A percentile compares a stretch with the other conserved stretches of the same genome.
phyloP scores from a whole-genome alignment of 2,797 vertebrate species.

The Borostomias antarcticus region DNA sequence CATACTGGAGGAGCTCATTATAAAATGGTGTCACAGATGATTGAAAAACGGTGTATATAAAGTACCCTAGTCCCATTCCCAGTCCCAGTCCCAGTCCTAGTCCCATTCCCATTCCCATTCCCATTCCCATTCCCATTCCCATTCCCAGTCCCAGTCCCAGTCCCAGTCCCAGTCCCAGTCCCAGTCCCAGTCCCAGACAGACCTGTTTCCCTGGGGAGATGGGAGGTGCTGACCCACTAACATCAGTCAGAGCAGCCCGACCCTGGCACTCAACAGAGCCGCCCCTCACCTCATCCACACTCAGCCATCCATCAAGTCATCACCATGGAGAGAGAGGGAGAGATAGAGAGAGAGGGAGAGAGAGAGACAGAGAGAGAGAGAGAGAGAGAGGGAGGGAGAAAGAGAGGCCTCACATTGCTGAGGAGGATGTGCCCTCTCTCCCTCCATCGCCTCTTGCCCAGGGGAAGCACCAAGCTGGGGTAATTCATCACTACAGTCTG shows the following conservation, averaged over 20 bases:
- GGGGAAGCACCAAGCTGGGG: background rate
- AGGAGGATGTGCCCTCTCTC: background rate
- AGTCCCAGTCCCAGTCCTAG: background rate
- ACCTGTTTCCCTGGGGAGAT: background rate
- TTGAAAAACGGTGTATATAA: no score
- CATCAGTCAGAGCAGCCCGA: background rate
- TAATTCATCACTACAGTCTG: conserved; percentile 25
- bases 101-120: background rate
- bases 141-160: background rate
- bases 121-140: no score
- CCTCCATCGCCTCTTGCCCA: background rate
- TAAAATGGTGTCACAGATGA: no score
- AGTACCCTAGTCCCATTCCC: background rate
- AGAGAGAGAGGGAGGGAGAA: background rate
- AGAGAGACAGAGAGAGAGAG: background rate
- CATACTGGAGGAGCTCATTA: no score
- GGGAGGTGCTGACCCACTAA: conserved; percentile 2
- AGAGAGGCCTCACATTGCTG: background rate
- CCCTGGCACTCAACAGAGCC: background rate
- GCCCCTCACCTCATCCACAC: background rate
- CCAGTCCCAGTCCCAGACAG: no score
- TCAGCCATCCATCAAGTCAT: conserved; percentile 23
- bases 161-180: background rate
- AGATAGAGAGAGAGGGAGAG: background rate
- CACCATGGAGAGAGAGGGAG: background rate